Evolutionary conservation across 2,888 invertebrate genomes (phyloP).

Genomic region (Caradrina clavipalpis): DNA sequence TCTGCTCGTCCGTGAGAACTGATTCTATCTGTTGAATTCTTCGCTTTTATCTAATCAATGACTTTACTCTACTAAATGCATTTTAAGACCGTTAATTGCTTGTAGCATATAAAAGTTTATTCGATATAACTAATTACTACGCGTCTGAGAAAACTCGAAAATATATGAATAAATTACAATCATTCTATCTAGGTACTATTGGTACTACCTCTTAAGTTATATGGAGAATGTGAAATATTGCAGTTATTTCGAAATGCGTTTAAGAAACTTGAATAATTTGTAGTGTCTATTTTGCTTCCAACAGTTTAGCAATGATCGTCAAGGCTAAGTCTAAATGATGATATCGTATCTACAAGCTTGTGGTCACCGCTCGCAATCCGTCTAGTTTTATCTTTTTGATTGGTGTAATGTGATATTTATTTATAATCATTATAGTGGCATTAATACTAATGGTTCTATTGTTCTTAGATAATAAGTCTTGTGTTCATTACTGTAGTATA

Average conservation of each 20-base stretch:
- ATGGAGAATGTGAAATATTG: conserved; percentile 32
- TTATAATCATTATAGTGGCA: conserved; percentile 35
- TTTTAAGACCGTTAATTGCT: conserved; percentile 13
- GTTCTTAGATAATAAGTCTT: conserved; percentile 39
- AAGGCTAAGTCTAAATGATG: conserved; percentile 32
- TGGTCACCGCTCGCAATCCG: conserved; percentile 23
- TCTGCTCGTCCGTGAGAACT: conserved; percentile 20
- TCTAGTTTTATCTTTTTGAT: conserved; percentile 31
- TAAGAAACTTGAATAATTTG: conserved; percentile 49
- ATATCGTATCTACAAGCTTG: conserved; percentile 23
- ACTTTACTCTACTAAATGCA: conserved; percentile 24
- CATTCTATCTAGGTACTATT: not conserved
- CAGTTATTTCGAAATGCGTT: conserved; percentile 31
- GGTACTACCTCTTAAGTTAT: conserved; percentile 25
- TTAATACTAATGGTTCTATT: conserved; percentile 48
- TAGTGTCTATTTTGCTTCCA: conserved; percentile 21
- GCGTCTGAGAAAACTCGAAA: not conserved
- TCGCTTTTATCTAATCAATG: conserved; percentile 39
- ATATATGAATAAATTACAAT: not conserved
- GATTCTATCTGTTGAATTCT: conserved; percentile 7
- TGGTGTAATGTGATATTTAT: conserved; percentile 47
- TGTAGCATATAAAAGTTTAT: conserved; percentile 12
- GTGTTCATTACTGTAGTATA: conserved; percentile 7
- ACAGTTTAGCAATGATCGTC: conserved; percentile 38
- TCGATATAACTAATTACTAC: conserved; percentile 5